Evolutionary conservation across 2,888 invertebrate genomes (phyloP).

Genomic region (Galeopsomyia nigrocyanea): DNA sequence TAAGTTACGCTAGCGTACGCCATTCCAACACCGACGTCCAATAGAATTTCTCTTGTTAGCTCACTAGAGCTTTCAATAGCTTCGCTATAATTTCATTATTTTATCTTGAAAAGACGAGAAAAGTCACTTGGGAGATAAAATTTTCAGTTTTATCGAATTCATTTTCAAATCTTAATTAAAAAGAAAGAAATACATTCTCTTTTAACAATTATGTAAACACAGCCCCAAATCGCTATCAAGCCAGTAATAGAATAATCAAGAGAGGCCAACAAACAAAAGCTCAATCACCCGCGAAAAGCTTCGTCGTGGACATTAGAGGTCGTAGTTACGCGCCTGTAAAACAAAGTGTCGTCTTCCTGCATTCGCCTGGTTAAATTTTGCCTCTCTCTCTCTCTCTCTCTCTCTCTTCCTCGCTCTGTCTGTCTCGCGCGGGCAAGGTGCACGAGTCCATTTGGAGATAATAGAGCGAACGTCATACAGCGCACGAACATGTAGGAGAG

Average conservation of each 20-base stretch:
- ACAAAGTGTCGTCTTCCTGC: conserved; percentile 24
- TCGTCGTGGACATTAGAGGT: not conserved
- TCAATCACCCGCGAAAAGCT: conserved; percentile 39
- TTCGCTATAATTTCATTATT: not conserved
- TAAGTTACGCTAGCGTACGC: conserved; percentile 50
- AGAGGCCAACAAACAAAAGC: conserved; percentile 4
- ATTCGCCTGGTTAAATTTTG: conserved; percentile 6
- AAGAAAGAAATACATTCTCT: too few relatives aligned
- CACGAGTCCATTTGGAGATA: too few relatives aligned
- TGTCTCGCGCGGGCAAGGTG: conserved; percentile 4
- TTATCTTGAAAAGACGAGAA: not conserved
- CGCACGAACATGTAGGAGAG: not conserved
- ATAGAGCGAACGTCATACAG: too few relatives aligned
- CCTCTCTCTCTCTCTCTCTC: too few relatives aligned
- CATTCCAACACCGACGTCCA: conserved; percentile 36
- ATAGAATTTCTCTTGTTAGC: conserved; percentile 26
- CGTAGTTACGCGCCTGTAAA: conserved; percentile 1
- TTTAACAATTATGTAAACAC: too few relatives aligned
- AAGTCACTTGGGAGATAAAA: too few relatives aligned
- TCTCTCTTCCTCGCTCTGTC: too few relatives aligned
- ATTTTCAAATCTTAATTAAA: too few relatives aligned
- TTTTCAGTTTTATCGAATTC: too few relatives aligned
- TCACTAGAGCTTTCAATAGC: too few relatives aligned
- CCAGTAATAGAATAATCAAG: too few relatives aligned
- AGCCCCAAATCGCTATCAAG: too few relatives aligned